These are phyloP conservation scores for Muntiacus muntjak DNA, from an alignment of 2,113 vertebrate species.

Conservation along the genomic window DNA sequence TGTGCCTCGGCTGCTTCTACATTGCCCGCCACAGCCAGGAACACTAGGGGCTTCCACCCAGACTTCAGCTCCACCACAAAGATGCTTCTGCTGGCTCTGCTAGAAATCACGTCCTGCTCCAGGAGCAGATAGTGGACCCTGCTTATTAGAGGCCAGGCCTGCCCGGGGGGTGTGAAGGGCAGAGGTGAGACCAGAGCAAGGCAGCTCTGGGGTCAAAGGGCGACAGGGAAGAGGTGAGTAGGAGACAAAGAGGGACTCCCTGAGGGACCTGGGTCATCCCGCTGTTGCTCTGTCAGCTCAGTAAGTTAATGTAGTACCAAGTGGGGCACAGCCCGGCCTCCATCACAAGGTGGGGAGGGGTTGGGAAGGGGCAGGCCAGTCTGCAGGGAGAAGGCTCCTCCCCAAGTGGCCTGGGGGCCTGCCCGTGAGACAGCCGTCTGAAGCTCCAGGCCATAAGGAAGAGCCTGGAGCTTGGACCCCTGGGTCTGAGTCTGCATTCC, in stretches of 20 bases:
- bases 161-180: neutral
- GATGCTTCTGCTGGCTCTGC: neutral
- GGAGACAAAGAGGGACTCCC: neutral
- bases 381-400: neutral
- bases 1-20: neutral
- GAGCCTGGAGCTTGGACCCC: neutral
- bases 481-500: neutral
- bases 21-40: fast-evolving
- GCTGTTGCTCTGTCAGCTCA: neutral
- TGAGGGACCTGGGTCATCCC: neutral
- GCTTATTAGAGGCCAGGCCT: neutral
- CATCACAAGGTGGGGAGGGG: neutral
- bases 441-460: neutral
- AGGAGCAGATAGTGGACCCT: neutral
- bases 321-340: neutral
- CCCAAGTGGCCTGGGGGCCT: neutral
- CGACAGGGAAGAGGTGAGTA: neutral
- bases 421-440: neutral
- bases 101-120: neutral
- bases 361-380: neutral
- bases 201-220: neutral
- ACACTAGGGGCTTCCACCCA: neutral
- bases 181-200: neutral
- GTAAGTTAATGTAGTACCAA: neutral
- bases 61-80: fast-evolving